Evolutionary conservation across 2,113 vertebrate species (phyloP), one percentile per base, ranked within the genome.

Genomic region (Ranitomeya variabilis): DNA sequence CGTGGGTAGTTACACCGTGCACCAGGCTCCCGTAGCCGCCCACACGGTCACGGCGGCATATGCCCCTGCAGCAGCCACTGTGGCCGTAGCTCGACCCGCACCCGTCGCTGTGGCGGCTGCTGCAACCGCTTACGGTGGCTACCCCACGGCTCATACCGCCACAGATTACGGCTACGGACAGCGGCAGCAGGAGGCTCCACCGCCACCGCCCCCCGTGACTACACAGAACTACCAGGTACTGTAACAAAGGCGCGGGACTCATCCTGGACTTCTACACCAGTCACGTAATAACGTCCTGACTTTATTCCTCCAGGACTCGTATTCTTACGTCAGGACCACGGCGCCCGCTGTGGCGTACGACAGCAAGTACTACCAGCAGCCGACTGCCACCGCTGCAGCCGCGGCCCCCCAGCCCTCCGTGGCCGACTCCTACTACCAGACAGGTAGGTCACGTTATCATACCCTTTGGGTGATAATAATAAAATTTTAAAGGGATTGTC

Each of bases 1-100:
- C 55, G 98, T 99, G 93, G 98, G 97, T 92, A 99, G 98, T 94
- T 99, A 99, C 94, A 99, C 98, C 0, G 97, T 99, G 15, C 98
- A 99, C 90, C 98, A 99, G 91, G 97, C 98, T 0, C 98, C 98
- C 0, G 98, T 99, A 73, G 97, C 98, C 1, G 98, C 98, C 0
- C 97, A 98, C 94, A 97, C 97, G 0, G 98, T 99, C 90, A 98
- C 98, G 8, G 98, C 98, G 21, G 98, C 97, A 83, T 99, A 98
- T 0, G 97, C 98, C 66, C 98, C 98, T 6, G 96, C 97, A 18
- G 95, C 95, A 74, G 98, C 96, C 89, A 97, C 97, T 0, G 97
- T 99, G 59, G 98, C 97, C 0, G 97, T 98, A 86, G 98, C 98
- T 87, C 93, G 97, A 80, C 98, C 97, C 6, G 97, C 97, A 7